A percentile compares a stretch with the other conserved stretches of the same genome.
Conservation (phyloP, 2,797 vertebrate genomes). For the Pseudotriccus pelzelni region DNA sequence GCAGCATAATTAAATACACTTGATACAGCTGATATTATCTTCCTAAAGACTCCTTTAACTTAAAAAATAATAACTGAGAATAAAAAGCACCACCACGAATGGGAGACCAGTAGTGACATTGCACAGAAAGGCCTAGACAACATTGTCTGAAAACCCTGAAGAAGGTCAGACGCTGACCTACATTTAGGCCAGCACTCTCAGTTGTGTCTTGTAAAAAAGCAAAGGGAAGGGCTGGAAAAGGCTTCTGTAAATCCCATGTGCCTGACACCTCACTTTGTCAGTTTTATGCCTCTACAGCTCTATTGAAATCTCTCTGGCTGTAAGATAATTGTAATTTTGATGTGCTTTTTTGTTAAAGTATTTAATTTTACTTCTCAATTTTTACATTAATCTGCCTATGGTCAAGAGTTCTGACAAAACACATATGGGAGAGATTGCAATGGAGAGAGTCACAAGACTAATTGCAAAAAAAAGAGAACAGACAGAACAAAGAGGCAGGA, state of each 20-base stretch:
- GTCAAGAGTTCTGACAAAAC: neutral
- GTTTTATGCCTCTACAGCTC: neutral
- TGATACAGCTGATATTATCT: conserved; percentile 41
- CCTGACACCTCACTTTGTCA: neutral
- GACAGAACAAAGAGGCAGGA: neutral
- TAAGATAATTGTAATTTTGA: neutral
- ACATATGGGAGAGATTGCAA: neutral
- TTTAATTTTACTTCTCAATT: neutral
- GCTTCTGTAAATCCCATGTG: neutral
- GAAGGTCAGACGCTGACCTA: neutral
- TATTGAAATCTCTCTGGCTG: neutral
- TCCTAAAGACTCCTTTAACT: neutral
- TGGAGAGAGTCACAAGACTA: neutral
- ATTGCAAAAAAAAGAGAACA: neutral
- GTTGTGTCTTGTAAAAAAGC: neutral
- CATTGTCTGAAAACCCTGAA: neutral
- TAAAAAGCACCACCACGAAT: conserved; percentile 19
- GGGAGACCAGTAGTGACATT: neutral
- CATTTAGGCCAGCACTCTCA: neutral
- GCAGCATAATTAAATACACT: conserved; percentile 17
- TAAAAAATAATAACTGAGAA: conserved; percentile 51
- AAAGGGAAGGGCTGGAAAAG: neutral
- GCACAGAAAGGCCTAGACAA: neutral
- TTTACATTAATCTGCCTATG: neutral
- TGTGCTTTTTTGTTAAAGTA: neutral